These are phyloP conservation scores for Manduca sexta DNA, from an alignment of 1,140 invertebrate species.

Conservation along the genomic window DNA sequence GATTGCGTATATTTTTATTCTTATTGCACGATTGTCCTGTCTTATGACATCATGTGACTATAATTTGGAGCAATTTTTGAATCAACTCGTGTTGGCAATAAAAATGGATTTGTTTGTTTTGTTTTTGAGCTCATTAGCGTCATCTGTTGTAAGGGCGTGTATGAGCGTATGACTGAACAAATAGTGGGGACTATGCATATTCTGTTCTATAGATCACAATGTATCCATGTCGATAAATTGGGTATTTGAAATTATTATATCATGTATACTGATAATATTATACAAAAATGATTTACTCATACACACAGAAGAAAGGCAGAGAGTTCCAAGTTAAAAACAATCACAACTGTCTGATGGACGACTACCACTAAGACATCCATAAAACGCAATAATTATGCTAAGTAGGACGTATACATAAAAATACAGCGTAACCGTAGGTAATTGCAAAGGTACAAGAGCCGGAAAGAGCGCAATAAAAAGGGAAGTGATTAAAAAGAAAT, in stretches of 20 bases:
- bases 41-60: slow-evolving; percentile 53
- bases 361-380: too few relatives aligned
- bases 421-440: slow-evolving; percentile 38
- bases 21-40: slow-evolving; percentile 42
- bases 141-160: not conserved
- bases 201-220: too few relatives aligned
- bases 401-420: slow-evolving; percentile 30
- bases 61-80: slow-evolving; percentile 62
- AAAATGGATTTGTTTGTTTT: slow-evolving; percentile 61
- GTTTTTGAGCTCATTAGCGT: slow-evolving; percentile 45
- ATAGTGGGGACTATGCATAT: too few relatives aligned
- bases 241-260: too few relatives aligned
- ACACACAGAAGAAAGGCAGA: too few relatives aligned
- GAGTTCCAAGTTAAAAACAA: too few relatives aligned
- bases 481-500: slow-evolving; percentile 69
- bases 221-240: too few relatives aligned
- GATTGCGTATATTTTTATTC: slow-evolving; percentile 55
- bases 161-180: too few relatives aligned
- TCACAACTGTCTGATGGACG: too few relatives aligned
- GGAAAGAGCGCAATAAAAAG: slow-evolving; percentile 40
- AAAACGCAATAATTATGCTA: too few relatives aligned
- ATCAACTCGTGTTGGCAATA: slow-evolving; percentile 53
- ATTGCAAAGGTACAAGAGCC: slow-evolving; percentile 35
- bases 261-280: too few relatives aligned
- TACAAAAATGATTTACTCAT: too few relatives aligned